These are phyloP conservation scores for Stenodera caucasica DNA, from an alignment of 2,888 invertebrate genomes.

Conservation along the genomic window DNA sequence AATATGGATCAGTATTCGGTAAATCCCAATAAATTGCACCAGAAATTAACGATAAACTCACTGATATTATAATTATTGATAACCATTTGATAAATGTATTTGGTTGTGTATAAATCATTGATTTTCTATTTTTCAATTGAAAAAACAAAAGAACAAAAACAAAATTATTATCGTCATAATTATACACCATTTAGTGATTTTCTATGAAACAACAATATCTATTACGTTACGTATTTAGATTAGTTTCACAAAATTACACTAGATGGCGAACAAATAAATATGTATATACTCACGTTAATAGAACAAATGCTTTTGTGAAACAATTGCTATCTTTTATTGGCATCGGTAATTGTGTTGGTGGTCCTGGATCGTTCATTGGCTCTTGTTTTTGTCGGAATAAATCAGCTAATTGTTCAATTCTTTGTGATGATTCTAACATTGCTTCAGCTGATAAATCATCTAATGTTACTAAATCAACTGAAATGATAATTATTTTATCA, in stretches of 20 bases:
- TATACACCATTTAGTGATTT: too few relatives aligned
- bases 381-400: constrained; percentile 73
- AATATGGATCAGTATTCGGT: constrained; percentile 72
- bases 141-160: too few relatives aligned
- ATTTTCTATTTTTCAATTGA: too few relatives aligned
- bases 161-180: too few relatives aligned
- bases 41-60: constrained; percentile 78
- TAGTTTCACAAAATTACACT: too few relatives aligned
- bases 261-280: constrained; percentile 36
- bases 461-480: constrained; percentile 91
- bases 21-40: constrained; percentile 92
- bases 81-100: constrained; percentile 80
- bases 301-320: constrained; percentile 71
- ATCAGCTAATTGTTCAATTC: constrained; percentile 87
- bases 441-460: constrained; percentile 94
- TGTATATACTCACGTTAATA: constrained; percentile 60
- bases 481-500: constrained; percentile 36
- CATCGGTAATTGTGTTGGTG: constrained; percentile 75
- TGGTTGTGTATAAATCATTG: constrained; percentile 80
- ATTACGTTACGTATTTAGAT: too few relatives aligned
- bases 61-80: constrained; percentile 75
- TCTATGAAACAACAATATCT: too few relatives aligned
- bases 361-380: constrained; percentile 69
- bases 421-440: constrained; percentile 90
- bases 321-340: constrained; percentile 67